These are phyloP conservation scores for Aelia acuminata DNA, from an alignment of 2,888 invertebrate species.

Conservation along the genomic window DNA sequence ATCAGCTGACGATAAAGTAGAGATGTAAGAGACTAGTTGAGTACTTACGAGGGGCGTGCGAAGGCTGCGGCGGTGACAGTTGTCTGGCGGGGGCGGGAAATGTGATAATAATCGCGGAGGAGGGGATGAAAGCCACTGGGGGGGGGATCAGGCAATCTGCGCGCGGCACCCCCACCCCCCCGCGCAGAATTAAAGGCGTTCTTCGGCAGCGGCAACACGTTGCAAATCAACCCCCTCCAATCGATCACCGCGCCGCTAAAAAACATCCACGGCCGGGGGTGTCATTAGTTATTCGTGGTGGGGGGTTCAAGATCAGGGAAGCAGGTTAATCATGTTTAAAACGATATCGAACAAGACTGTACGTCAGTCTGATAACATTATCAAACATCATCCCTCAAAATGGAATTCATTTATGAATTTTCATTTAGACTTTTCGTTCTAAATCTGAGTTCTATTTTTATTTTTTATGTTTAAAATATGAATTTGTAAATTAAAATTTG, in stretches of 20 bases:
- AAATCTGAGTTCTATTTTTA: too few relatives aligned
- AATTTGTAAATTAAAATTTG: too few relatives aligned
- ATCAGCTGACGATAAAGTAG: slow-evolving; percentile 26
- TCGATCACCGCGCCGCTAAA: slow-evolving; percentile 58
- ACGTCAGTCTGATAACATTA: too few relatives aligned
- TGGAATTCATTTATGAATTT: too few relatives aligned
- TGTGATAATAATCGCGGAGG: slow-evolving; percentile 61
- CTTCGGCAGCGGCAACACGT: slow-evolving; percentile 68
- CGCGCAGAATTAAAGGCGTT: slow-evolving; percentile 66
- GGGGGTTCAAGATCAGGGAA: not conserved
- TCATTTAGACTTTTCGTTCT: too few relatives aligned
- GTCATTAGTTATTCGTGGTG: not conserved
- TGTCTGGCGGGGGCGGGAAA: slow-evolving; percentile 56
- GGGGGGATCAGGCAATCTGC: slow-evolving; percentile 61
- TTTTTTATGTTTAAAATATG: too few relatives aligned
- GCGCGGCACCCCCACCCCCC: not conserved
- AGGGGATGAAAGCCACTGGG: slow-evolving; percentile 59
- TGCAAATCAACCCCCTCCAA: slow-evolving; percentile 63
- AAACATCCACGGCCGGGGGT: not conserved
- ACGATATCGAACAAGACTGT: too few relatives aligned
- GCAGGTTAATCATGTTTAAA: too few relatives aligned
- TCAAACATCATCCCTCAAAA: too few relatives aligned
- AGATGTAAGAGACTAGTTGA: slow-evolving; percentile 53
- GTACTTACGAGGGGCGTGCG: slow-evolving; percentile 6
- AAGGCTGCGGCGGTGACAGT: slow-evolving; percentile 37